Percentiles rank a stretch among this genome's conserved stretches.
Evolutionary conservation across 2,113 vertebrate species (phyloP).

Genomic region (Bettongia penicillata): DNA sequence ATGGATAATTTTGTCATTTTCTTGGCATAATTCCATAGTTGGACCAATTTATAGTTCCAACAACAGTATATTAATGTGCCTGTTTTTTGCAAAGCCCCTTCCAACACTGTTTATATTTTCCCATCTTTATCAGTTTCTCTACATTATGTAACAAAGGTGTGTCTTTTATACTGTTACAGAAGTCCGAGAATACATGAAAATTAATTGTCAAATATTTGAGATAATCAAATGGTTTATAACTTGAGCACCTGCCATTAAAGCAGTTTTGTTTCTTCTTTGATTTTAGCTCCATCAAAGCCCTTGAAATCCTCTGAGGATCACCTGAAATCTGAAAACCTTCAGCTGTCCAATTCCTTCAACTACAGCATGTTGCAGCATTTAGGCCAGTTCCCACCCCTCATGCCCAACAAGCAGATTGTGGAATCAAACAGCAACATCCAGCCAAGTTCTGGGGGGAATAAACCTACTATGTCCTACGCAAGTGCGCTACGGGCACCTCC

Average conservation of each 20-base stretch:
- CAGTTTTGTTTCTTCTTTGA: conserved; percentile 44
- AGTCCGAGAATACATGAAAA: not conserved
- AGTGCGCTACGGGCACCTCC: conserved; percentile 97
- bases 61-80: not conserved
- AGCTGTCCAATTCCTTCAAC: conserved; percentile 88
- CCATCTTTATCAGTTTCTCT: not conserved
- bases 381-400: conserved; percentile 97
- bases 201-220: fast-evolving
- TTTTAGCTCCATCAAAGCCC: conserved; percentile 90
- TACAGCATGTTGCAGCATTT: conserved; percentile 94
- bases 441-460: conserved; percentile 85
- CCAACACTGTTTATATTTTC: not conserved
- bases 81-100: not conserved
- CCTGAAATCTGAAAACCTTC: conserved; percentile 89
- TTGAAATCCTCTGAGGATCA: conserved; percentile 91
- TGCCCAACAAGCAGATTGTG: conserved; percentile 94
- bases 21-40: not conserved
- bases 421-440: conserved; percentile 85
- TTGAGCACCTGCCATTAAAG: not conserved
- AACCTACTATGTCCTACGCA: conserved; percentile 97
- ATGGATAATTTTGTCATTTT: not conserved
- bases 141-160: not conserved
- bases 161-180: not conserved
- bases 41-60: not conserved
- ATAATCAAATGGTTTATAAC: fast-evolving